Conservation (phyloP, 2,797 vertebrate genomes). For the Pipistrellus pygmaeus region DNA sequence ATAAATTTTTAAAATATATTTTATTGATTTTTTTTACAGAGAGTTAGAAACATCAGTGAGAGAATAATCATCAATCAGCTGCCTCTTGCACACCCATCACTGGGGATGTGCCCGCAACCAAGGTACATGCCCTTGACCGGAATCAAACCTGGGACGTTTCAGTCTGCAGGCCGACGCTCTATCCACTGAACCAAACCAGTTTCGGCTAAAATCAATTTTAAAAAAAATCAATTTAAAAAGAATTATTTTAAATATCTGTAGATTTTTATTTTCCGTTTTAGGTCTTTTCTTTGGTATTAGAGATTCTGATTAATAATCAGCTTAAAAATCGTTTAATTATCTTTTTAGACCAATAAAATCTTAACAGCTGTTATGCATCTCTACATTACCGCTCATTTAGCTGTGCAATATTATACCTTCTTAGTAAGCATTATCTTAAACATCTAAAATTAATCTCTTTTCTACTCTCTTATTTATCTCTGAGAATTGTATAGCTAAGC, state of each 20-base stretch:
- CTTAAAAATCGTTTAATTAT: conserved; percentile 45
- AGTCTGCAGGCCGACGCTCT: too few relatives aligned
- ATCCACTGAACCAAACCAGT: too few relatives aligned
- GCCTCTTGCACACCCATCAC: too few relatives aligned
- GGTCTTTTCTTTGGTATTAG: neutral
- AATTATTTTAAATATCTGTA: conserved; percentile 16
- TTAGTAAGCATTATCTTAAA: conserved; percentile 18
- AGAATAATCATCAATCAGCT: too few relatives aligned
- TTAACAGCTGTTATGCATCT: neutral
- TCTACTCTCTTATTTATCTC: neutral
- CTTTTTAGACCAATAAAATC: conserved; percentile 49
- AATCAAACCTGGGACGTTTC: too few relatives aligned
- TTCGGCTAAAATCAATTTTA: too few relatives aligned
- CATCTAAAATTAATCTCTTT: neutral
- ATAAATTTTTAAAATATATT: too few relatives aligned
- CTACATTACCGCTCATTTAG: neutral
- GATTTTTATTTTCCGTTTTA: conserved; percentile 44
- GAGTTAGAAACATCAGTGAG: too few relatives aligned
- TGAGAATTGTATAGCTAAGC: conserved; percentile 25
- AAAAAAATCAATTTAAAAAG: too few relatives aligned
- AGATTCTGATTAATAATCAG: conserved; percentile 37
- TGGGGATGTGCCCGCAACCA: too few relatives aligned
- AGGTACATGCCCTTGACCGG: too few relatives aligned
- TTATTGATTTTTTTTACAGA: too few relatives aligned
- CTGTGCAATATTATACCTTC: neutral